These are phyloP conservation scores for Hipposideros larvatus DNA, from an alignment of 2,797 vertebrate species.

Conservation along the genomic window DNA sequence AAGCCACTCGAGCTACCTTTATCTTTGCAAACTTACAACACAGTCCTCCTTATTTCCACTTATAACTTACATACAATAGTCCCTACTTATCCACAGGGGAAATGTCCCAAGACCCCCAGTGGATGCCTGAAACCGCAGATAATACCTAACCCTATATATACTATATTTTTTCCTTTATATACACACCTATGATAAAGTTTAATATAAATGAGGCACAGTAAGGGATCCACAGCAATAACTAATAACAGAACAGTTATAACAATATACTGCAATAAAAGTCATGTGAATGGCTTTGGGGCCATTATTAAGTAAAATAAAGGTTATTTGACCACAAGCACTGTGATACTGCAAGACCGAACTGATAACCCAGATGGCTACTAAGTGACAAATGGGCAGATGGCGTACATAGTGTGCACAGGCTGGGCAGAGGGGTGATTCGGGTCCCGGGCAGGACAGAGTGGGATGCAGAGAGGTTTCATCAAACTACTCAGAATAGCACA, in stretches of 20 bases:
- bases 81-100: no score
- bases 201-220: not conserved
- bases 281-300: not conserved
- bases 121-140: not conserved
- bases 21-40: not conserved
- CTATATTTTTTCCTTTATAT: not conserved
- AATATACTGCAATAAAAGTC: not conserved
- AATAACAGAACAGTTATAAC: not conserved
- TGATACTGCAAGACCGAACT: not conserved
- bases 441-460: not conserved
- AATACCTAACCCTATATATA: not conserved
- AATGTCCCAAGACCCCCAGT: not conserved
- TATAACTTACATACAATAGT: not conserved
- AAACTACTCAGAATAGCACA: not conserved
- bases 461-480: not conserved
- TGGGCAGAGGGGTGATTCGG: not conserved
- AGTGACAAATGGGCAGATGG: not conserved
- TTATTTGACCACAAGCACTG: not conserved
- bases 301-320: not conserved
- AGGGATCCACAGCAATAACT: not conserved
- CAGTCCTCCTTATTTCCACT: not conserved
- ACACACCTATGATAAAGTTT: not conserved
- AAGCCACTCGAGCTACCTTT: not conserved
- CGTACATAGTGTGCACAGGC: not conserved
- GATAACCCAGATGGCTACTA: not conserved